Conservation (phyloP, 2,888 invertebrate species). For the Xanthostigma xanthostigma region DNA sequence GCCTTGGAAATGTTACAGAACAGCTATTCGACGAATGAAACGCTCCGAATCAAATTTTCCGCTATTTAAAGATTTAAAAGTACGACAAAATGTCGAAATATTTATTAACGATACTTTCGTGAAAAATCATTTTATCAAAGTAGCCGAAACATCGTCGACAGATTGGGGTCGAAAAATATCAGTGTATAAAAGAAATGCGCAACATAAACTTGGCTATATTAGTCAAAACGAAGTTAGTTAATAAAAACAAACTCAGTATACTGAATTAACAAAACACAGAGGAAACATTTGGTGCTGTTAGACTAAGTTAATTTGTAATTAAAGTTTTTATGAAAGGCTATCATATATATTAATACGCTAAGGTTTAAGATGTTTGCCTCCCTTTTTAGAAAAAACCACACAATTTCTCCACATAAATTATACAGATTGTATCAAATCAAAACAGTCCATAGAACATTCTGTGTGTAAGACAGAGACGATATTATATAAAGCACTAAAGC, state of each 20-base stretch:
- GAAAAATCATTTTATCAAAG: conserved; percentile 32
- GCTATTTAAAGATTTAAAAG: conserved; percentile 39
- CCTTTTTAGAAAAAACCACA: too few relatives aligned
- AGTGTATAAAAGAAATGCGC: conserved; percentile 34
- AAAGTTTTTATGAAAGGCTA: too few relatives aligned
- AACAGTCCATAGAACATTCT: too few relatives aligned
- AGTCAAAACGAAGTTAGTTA: background rate
- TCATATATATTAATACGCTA: too few relatives aligned
- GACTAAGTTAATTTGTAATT: too few relatives aligned
- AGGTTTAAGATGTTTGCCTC: too few relatives aligned
- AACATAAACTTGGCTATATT: background rate
- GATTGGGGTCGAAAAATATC: conserved; percentile 56
- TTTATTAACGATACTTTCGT: conserved; percentile 35
- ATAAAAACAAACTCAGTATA: background rate
- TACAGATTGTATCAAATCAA: too few relatives aligned
- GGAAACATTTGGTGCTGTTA: too few relatives aligned
- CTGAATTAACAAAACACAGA: too few relatives aligned
- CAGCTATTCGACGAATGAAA: conserved; percentile 56
- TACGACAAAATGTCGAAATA: conserved; percentile 42
- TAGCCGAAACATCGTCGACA: conserved; percentile 41
- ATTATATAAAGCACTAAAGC: too few relatives aligned
- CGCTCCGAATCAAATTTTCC: conserved; percentile 43
- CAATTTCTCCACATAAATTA: too few relatives aligned
- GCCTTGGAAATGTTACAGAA: conserved; percentile 71
- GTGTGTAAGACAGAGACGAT: too few relatives aligned